Evolutionary conservation across 2,113 vertebrate species (phyloP).

Genomic region (Hemicordylus capensis): DNA sequence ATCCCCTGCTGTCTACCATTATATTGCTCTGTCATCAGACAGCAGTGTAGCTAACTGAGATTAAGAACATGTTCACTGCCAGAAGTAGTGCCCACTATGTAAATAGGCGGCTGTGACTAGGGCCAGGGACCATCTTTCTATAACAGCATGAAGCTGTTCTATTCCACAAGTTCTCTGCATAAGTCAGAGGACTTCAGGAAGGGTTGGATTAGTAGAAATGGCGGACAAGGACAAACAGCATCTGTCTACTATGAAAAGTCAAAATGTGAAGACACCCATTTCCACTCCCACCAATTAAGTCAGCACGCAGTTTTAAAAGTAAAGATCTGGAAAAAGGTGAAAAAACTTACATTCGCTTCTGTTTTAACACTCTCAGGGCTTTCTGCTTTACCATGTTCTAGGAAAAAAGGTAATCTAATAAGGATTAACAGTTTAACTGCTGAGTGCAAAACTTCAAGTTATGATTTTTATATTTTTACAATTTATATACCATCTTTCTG

Average conservation of each 20-base stretch:
- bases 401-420: slow-evolving; percentile 58
- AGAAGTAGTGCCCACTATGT: no score
- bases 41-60: neutral
- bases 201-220: neutral
- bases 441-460: neutral
- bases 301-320: neutral
- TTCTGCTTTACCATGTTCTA: slow-evolving; percentile 99
- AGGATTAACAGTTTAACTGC: neutral
- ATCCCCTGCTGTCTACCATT: neutral
- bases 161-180: neutral
- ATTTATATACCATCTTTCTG: neutral
- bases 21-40: neutral
- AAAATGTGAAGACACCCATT: neutral
- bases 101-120: neutral
- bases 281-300: fast-evolving
- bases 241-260: neutral
- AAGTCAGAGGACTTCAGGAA: neutral
- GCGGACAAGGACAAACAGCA: no score
- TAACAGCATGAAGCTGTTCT: no score
- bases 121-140: neutral
- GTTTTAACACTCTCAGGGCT: slow-evolving; percentile 94
- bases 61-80: neutral
- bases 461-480: fast-evolving
- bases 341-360: slow-evolving; percentile 98
- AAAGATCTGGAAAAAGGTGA: slow-evolving; percentile 4